A percentile compares a stretch with the other conserved stretches of the same genome.
These are phyloP conservation scores for Hyppa rectilinea DNA, from an alignment of 2,888 invertebrate genomes.

Conservation along the genomic window DNA sequence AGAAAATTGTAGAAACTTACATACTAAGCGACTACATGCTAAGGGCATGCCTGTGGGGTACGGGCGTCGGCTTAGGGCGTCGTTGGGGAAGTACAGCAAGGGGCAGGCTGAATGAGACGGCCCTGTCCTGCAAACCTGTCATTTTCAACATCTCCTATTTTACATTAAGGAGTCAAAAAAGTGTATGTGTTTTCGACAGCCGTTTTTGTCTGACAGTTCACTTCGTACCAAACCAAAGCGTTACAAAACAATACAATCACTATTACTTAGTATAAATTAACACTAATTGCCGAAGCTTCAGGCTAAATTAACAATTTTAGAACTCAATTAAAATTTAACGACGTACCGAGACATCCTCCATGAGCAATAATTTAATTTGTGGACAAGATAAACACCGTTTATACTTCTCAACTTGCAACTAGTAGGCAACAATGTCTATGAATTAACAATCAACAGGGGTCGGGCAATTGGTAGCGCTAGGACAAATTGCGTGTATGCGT, in stretches of 20 bases:
- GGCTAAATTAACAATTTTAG: constrained; percentile 32
- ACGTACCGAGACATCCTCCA: constrained; percentile 35
- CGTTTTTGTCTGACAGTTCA: not conserved
- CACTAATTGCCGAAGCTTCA: constrained; percentile 22
- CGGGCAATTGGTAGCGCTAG: constrained; percentile 74
- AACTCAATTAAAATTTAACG: constrained; percentile 52
- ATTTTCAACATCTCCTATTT: not conserved
- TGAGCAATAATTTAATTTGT: constrained; percentile 70
- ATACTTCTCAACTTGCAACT: constrained; percentile 75
- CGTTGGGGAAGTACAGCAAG: too few species aligned
- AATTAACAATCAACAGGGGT: constrained; percentile 83
- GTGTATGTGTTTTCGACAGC: not conserved
- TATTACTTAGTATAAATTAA: not conserved
- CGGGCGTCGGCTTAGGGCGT: too few species aligned
- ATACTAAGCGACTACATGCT: too few species aligned
- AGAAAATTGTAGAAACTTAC: too few species aligned
- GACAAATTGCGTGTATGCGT: constrained; percentile 77
- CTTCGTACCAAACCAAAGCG: not conserved
- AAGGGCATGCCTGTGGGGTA: too few species aligned
- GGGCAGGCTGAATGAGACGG: too few species aligned
- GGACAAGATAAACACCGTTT: constrained; percentile 71
- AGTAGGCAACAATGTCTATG: constrained; percentile 79
- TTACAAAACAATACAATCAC: not conserved
- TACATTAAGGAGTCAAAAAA: not conserved
- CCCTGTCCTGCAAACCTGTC: not conserved